Evolutionary conservation across 2,888 invertebrate genomes (phyloP).

Genomic region (Strigamia transsilvanica): DNA sequence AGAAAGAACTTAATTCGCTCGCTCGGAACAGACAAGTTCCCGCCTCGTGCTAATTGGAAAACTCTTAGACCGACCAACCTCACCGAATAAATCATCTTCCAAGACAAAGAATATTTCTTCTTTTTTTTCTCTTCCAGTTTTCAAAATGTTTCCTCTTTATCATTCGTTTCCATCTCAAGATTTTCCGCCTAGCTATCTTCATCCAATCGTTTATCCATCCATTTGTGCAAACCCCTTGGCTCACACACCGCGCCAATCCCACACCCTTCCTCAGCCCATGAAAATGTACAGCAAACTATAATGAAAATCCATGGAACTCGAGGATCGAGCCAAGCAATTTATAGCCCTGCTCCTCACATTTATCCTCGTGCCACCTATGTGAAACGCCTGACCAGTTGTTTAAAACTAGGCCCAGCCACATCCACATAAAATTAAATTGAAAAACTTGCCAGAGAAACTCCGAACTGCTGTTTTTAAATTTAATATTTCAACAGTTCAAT

Average conservation of each 20-base stretch:
- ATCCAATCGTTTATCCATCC: slow-evolving; percentile 42
- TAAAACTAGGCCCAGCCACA: neutral
- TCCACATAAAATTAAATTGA: slow-evolving; percentile 6
- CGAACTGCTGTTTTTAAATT: neutral
- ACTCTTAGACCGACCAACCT: slow-evolving; percentile 31
- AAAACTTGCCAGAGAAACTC: neutral
- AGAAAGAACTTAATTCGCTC: slow-evolving; percentile 42
- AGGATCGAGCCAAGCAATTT: slow-evolving; percentile 11
- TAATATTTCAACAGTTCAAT: neutral
- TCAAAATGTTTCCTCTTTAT: neutral
- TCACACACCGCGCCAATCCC: neutral
- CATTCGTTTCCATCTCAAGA: slow-evolving; percentile 22
- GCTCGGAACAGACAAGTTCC: slow-evolving; percentile 44
- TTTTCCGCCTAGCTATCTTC: slow-evolving; percentile 39
- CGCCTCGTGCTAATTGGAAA: slow-evolving; percentile 44
- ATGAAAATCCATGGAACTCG: slow-evolving; percentile 26
- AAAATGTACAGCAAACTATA: slow-evolving; percentile 17
- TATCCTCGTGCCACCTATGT: slow-evolving; percentile 11
- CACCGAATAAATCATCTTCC: slow-evolving; percentile 17
- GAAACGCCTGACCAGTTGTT: slow-evolving; percentile 14
- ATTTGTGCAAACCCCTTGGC: slow-evolving; percentile 32
- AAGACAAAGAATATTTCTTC: slow-evolving; percentile 10
- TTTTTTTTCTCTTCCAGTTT: neutral
- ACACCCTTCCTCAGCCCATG: neutral
- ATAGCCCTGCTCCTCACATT: slow-evolving; percentile 9